These are phyloP conservation scores for Cynodonichthys magdalenae DNA, from an alignment of 2,797 vertebrate genomes.

Conservation along the genomic window DNA sequence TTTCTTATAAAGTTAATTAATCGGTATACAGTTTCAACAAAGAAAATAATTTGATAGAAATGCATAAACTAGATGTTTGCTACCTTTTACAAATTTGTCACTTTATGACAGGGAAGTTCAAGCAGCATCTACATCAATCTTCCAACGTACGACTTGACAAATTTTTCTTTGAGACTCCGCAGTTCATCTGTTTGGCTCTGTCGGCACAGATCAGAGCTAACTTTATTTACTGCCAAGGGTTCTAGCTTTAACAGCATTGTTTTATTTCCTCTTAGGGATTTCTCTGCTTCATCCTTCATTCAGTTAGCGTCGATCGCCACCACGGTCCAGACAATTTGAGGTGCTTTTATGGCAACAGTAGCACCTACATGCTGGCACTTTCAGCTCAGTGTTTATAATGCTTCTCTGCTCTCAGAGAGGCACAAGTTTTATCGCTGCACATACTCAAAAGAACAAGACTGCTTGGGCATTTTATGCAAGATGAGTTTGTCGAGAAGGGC, in stretches of 20 bases:
- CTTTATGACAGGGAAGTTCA: not conserved
- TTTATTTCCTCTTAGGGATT: conserved; percentile 35
- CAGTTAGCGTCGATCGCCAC: conserved; percentile 25
- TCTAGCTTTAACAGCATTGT: conserved; percentile 35
- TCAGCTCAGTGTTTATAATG: conserved; percentile 15
- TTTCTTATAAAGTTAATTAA: no score
- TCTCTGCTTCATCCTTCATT: conserved; percentile 25
- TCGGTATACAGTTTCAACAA: no score
- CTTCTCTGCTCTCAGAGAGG: conserved; percentile 1
- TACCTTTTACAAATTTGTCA: no score
- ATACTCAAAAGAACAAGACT: not conserved
- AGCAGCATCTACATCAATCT: not conserved
- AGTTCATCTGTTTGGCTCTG: conserved; percentile 20
- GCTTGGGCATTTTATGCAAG: not conserved
- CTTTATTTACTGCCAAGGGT: conserved; percentile 44
- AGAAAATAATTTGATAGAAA: no score
- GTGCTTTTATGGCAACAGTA: conserved; percentile 37
- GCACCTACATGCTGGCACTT: conserved; percentile 12
- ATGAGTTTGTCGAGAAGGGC: not conserved
- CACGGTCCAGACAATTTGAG: conserved; percentile 23
- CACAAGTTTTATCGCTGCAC: not conserved
- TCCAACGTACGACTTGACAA: not conserved
- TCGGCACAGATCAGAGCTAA: conserved; percentile 49
- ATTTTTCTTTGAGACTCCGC: conserved; percentile 35
- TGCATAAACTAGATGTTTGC: no score